Percentiles rank a stretch among this genome's conserved stretches.
These are phyloP conservation scores for Villa cingulata DNA, from an alignment of 2,888 invertebrate species.

Conservation along the genomic window DNA sequence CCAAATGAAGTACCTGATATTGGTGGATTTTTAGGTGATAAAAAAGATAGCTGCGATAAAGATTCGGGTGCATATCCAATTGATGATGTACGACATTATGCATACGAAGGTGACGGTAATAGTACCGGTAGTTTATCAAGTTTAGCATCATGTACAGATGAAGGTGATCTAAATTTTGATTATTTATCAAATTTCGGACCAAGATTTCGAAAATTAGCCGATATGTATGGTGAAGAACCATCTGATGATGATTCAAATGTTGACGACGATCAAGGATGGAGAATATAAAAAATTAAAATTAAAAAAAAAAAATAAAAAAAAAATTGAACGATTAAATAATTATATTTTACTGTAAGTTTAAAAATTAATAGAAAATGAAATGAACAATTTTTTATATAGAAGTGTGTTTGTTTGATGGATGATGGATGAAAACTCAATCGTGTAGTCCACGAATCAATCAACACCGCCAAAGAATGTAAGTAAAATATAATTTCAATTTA, in stretches of 20 bases:
- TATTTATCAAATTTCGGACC: constrained; percentile 90
- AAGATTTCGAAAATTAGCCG: constrained; percentile 84
- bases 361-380: not conserved
- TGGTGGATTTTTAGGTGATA: constrained; percentile 78
- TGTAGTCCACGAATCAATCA: not conserved
- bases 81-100: constrained; percentile 95
- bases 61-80: constrained; percentile 86
- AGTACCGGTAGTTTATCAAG: constrained; percentile 86
- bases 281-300: constrained; percentile 33
- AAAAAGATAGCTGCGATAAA: constrained; percentile 78
- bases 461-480: constrained; percentile 10
- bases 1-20: constrained; percentile 63
- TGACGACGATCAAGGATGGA: constrained; percentile 70
- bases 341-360: not conserved
- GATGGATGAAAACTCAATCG: not conserved
- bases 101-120: constrained; percentile 94
- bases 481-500: not conserved
- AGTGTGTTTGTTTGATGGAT: not conserved
- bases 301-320: not conserved
- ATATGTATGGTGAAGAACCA: constrained; percentile 85
- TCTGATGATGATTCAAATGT: constrained; percentile 70
- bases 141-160: constrained; percentile 82
- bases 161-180: constrained; percentile 87
- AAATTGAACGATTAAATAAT: not conserved
- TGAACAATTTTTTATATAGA: not conserved